Conservation (phyloP, 1,140 invertebrate genomes). For the Drosophila watanabei region DNA sequence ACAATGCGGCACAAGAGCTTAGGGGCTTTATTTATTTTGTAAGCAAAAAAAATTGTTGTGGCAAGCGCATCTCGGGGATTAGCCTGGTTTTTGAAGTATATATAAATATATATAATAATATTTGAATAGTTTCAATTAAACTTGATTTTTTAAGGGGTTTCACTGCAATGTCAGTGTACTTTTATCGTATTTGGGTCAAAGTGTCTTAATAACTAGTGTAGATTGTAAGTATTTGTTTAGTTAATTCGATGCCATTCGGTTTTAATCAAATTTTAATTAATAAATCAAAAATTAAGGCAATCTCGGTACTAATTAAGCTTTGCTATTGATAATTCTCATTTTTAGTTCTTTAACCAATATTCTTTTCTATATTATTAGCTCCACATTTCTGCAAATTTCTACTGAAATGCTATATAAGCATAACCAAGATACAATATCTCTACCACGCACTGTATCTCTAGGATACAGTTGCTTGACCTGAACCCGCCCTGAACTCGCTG, state of each 20-base stretch:
- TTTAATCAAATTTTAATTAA: too few relatives aligned
- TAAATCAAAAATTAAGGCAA: too few relatives aligned
- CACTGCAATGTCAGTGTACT: background rate
- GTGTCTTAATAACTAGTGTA: background rate
- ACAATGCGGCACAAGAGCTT: conserved; percentile 16
- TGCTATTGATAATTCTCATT: too few relatives aligned
- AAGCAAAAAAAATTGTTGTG: background rate
- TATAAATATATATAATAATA: too few relatives aligned
- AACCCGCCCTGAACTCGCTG: conserved; percentile 39
- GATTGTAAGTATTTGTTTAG: background rate
- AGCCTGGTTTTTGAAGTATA: background rate
- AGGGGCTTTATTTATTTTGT: background rate
- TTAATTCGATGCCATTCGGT: too few relatives aligned
- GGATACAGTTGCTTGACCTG: conserved; percentile 47
- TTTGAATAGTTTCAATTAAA: conserved; percentile 5
- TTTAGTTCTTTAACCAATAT: too few relatives aligned
- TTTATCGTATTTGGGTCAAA: background rate
- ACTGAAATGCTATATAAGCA: background rate
- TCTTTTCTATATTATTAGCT: too few relatives aligned
- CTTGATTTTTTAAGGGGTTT: background rate
- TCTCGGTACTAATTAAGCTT: too few relatives aligned
- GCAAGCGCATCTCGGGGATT: conserved; percentile 12
- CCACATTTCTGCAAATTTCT: background rate
- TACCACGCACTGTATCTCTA: conserved; percentile 4
- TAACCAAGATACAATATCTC: background rate